Conservation (phyloP, 1,140 invertebrate genomes). For the Acyrthosiphon pisum region DNA sequence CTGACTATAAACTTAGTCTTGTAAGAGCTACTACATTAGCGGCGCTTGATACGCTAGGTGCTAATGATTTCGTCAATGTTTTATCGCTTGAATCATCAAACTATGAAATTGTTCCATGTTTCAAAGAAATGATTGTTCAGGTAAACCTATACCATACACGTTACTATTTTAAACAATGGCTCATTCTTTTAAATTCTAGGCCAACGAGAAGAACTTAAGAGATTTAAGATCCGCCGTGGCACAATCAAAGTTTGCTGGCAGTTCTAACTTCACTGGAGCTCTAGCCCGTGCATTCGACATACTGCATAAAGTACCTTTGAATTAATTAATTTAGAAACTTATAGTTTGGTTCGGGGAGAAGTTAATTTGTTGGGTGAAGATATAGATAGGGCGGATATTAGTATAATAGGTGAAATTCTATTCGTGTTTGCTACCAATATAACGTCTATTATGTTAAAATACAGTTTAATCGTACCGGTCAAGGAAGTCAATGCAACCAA, state of each 20-base stretch:
- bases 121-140: conserved; percentile 84
- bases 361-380: neutral
- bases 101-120: conserved; percentile 82
- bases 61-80: conserved; percentile 97
- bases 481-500: conserved; percentile 94
- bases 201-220: conserved; percentile 84
- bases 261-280: conserved; percentile 93
- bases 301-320: conserved; percentile 76
- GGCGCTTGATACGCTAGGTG: conserved; percentile 92
- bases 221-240: conserved; percentile 80
- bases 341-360: conserved; percentile 15
- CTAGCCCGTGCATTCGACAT: conserved; percentile 91
- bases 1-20: conserved; percentile 82
- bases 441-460: conserved; percentile 58
- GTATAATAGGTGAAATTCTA: neutral
- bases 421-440: neutral
- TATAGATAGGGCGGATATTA: conserved; percentile 9
- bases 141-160: conserved; percentile 63
- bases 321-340: conserved; percentile 50
- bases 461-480: conserved; percentile 79
- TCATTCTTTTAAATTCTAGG: conserved; percentile 65
- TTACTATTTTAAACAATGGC: neutral
- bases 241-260: conserved; percentile 73
- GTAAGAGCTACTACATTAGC: conserved; percentile 84
- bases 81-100: conserved; percentile 81